Percentiles rank a stretch among this genome's conserved stretches.
These are phyloP conservation scores for Anarhynchus alexandrinus DNA, from an alignment of 2,113 vertebrate genomes.

Conservation along the genomic window DNA sequence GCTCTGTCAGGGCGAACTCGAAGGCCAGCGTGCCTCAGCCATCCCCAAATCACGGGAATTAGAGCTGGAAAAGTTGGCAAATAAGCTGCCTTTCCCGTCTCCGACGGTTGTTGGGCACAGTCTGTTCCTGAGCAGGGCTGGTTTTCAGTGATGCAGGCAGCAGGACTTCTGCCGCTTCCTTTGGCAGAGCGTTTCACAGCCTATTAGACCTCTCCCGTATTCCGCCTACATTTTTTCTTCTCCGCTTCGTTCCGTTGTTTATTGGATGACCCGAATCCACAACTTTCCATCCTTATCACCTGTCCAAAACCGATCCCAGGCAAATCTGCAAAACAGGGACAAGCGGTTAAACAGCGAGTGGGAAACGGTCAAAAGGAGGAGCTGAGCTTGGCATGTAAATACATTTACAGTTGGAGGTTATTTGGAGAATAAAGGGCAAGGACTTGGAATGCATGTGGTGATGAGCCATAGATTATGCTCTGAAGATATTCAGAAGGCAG, in stretches of 20 bases:
- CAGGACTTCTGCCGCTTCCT: conserved; percentile 22
- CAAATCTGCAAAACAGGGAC: background rate
- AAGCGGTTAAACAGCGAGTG: background rate
- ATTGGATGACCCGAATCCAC: background rate
- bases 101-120: background rate
- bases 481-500: background rate
- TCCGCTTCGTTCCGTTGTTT: background rate
- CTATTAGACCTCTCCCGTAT: background rate
- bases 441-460: background rate
- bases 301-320: rapidly evolving
- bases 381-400: background rate
- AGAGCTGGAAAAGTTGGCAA: background rate
- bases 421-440: conserved; percentile 27
- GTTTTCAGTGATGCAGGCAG: background rate
- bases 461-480: background rate
- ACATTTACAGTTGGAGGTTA: conserved; percentile 2
- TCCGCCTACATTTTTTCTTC: background rate
- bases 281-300: background rate
- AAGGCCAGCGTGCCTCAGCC: background rate
- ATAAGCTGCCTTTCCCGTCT: background rate
- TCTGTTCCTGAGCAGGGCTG: background rate
- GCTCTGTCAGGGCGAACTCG: background rate
- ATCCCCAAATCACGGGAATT: background rate
- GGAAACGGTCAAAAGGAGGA: background rate
- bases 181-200: background rate